Percentiles rank a stretch among this genome's conserved stretches.
These are phyloP conservation scores for Trissolcus brochymenae DNA, from an alignment of 2,888 invertebrate genomes.

Conservation along the genomic window DNA sequence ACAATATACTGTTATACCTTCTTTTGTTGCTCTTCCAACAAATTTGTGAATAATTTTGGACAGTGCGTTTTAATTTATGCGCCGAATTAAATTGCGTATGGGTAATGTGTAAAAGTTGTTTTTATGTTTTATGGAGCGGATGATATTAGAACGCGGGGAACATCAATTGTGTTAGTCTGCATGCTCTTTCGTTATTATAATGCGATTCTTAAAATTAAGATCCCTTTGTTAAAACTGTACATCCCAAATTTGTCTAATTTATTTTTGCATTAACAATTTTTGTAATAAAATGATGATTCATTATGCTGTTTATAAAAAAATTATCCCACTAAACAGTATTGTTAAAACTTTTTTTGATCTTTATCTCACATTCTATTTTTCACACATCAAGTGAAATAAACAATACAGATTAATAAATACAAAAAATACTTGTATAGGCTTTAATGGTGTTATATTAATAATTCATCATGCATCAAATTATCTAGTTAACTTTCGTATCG, in stretches of 20 bases:
- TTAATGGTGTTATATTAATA: not conserved
- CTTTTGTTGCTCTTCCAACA: conserved; percentile 47
- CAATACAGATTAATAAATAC: not conserved
- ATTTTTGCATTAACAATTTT: conserved; percentile 2
- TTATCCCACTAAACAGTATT: no score
- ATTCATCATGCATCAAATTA: not conserved
- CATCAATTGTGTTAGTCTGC: conserved; percentile 16
- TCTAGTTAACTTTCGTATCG: conserved; percentile 6
- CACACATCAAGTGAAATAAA: not conserved
- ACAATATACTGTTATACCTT: conserved; percentile 30
- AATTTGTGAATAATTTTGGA: conserved; percentile 50
- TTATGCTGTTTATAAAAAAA: no score
- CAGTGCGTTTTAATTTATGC: conserved; percentile 46
- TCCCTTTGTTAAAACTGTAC: not conserved
- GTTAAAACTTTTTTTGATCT: no score
- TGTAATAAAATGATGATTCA: not conserved
- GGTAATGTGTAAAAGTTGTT: conserved; percentile 45
- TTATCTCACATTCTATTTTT: not conserved
- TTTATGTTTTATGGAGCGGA: conserved; percentile 37
- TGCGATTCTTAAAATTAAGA: conserved; percentile 2
- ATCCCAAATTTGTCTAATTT: not conserved
- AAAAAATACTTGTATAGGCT: not conserved
- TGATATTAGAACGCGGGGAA: conserved; percentile 28
- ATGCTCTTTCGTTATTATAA: conserved; percentile 1
- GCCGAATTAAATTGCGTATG: conserved; percentile 43